phyloP scores from a whole-genome alignment of 2,888 invertebrate species.

The Melieria omissa region DNA sequence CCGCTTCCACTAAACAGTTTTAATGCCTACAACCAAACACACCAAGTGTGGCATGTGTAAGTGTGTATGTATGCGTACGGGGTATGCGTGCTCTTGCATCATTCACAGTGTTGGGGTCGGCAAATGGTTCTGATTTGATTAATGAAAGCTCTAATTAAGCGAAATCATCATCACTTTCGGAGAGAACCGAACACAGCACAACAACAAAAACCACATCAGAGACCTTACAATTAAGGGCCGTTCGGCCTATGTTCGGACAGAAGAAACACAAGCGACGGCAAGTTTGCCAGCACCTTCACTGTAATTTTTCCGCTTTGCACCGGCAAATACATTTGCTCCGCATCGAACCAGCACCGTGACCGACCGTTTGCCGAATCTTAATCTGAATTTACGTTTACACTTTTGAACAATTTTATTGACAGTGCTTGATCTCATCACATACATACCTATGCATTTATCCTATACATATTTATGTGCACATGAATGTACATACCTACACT shows the following conservation, averaged over 20 bases:
- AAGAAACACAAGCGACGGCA: too few relatives aligned
- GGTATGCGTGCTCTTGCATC: slow-evolving; percentile 44
- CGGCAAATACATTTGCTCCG: too few relatives aligned
- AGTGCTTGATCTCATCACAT: not conserved
- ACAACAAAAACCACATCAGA: slow-evolving; percentile 20
- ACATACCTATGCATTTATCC: not conserved
- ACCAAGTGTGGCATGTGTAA: not conserved
- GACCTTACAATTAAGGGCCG: slow-evolving; percentile 7
- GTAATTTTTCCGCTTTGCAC: too few relatives aligned
- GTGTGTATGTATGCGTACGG: not conserved
- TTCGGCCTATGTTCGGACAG: too few relatives aligned
- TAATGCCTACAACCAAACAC: too few relatives aligned
- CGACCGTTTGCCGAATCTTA: too few relatives aligned
- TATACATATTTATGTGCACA: not conserved
- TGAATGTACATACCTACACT: not conserved
- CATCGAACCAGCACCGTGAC: too few relatives aligned
- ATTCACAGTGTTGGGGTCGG: slow-evolving; percentile 52
- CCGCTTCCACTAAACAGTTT: too few relatives aligned
- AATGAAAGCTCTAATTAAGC: slow-evolving; percentile 64
- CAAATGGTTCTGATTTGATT: slow-evolving; percentile 65
- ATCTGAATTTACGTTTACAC: too few relatives aligned
- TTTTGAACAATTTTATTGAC: too few relatives aligned
- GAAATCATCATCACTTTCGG: slow-evolving; percentile 43
- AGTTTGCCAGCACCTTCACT: too few relatives aligned
- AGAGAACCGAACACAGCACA: slow-evolving; percentile 2